Evolutionary conservation across 1,140 invertebrate species (phyloP), one percentile per base, ranked within the genome.

Genomic region (Zaprionus inermis): DNA sequence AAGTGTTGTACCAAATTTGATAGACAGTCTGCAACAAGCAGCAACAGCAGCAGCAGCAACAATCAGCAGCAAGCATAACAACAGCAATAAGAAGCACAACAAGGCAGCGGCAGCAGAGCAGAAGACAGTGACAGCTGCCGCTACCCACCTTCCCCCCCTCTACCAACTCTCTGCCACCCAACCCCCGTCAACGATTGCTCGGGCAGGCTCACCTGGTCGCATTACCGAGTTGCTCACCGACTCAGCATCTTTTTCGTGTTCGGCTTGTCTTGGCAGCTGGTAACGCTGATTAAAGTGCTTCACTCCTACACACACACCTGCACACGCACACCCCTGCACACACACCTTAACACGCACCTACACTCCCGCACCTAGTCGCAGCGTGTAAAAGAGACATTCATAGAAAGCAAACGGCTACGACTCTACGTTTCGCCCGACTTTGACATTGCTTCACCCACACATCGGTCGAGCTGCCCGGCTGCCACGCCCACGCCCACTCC

Each of bases 241-340:
- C 41, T 65, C 76, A 63, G 28, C 38, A 58, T 22, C n/a, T 24
- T 38, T 65, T 64, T 36, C 30, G 14, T 59, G 52, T 41, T 56
- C 18, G 56, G 30, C 44, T 66, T 49, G 52, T 38, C 18, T 56
- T 58, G 55, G 51, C 70, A 74, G 72, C 78, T 80, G 78, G 78
- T 67, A 76, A 72, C 57, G 60, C 78, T 80, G 78, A 80, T 80
- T 80, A 80, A 80, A 80, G 78, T 80, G 78, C 78, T 68, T 46
- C 41, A 36, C 58, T 46, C 69, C 65, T 38, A 63, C 69, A 22
- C 49, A 66, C 71, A 70, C 30, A 34, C 58, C 34, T 69, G 72
- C 34, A 54, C 61, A 20, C 41, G 34, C 49, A 12, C 12, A 14
- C 65, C 46, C 76, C 72, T 38, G 24, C 41, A 12, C 44, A 14